A percentile compares a stretch with the other conserved stretches of the same genome.
Conservation (phyloP, 1,140 invertebrate genomes). For the Lepidostoma basale region DNA sequence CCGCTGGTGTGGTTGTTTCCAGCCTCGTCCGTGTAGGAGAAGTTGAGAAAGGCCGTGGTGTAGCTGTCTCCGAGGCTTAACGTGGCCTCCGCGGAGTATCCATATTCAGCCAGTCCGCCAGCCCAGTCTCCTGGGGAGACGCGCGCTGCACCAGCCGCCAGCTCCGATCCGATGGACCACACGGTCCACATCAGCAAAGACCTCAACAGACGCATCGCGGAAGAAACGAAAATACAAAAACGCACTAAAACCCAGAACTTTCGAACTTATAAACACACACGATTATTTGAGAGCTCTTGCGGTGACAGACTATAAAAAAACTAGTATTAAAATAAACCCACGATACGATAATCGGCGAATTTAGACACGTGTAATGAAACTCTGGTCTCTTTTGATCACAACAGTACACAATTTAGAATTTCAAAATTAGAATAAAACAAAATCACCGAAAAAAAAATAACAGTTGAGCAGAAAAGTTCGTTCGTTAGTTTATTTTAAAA, state of each 20-base stretch:
- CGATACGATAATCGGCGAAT: background rate
- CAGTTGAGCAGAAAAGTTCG: background rate
- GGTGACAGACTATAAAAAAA: background rate
- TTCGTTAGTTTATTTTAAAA: background rate
- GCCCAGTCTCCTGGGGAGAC: conserved; percentile 38
- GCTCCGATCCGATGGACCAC: background rate
- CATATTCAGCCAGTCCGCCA: conserved; percentile 26
- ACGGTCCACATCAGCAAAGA: background rate
- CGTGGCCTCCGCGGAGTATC: conserved; percentile 5
- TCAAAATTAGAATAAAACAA: background rate
- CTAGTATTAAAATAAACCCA: background rate
- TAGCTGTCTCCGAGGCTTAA: conserved; percentile 29
- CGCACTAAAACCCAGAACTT: background rate
- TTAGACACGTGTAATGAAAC: background rate
- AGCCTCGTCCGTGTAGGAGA: conserved; percentile 17
- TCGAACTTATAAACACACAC: background rate
- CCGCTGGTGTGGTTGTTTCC: background rate
- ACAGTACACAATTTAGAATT: no score
- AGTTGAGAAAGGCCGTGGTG: conserved; percentile 40
- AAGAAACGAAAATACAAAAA: background rate
- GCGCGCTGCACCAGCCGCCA: conserved; percentile 16
- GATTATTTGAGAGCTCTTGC: background rate
- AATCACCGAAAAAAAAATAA: background rate
- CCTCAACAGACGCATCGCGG: background rate
- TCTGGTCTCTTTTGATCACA: no score